phyloP scores from a whole-genome alignment of 2,113 vertebrate genomes.

The Thunnus maccoyii region DNA sequence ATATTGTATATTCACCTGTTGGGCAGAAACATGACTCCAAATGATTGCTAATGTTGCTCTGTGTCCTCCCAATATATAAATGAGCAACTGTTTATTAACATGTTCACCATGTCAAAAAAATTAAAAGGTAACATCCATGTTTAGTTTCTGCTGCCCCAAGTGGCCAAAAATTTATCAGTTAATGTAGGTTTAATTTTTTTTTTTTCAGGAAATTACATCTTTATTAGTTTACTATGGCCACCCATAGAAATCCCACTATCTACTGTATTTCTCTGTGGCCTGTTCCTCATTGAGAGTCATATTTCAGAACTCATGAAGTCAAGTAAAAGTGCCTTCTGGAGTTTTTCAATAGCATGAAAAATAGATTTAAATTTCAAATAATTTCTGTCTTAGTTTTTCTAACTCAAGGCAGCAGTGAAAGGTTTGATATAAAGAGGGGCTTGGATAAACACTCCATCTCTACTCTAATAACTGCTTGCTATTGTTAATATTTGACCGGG shows the following conservation, averaged over 20 bases:
- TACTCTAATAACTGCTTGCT: neutral
- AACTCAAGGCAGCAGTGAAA: neutral
- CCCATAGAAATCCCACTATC: too few species aligned
- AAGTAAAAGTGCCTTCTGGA: neutral
- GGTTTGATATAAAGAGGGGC: neutral
- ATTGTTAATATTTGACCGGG: slow-evolving; percentile 6
- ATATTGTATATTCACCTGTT: too few species aligned
- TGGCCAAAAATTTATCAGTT: too few species aligned
- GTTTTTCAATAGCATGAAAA: neutral
- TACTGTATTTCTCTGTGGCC: too few species aligned
- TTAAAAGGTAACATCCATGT: too few species aligned
- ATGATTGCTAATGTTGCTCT: neutral
- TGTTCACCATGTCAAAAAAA: too few species aligned
- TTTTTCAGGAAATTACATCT: too few species aligned
- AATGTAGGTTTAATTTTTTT: too few species aligned
- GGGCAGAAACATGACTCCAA: neutral
- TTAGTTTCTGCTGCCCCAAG: too few species aligned
- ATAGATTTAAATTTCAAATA: neutral
- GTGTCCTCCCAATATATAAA: neutral
- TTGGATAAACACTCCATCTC: neutral
- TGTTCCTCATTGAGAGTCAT: too few species aligned
- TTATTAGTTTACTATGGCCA: neutral
- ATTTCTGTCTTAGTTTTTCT: neutral
- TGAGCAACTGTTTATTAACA: neutral
- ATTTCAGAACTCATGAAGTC: too few species aligned